Conservation (phyloP, 37 sponge, comb jelly and placozoan genomes). For the Aphrocallistes beatrix region DNA sequence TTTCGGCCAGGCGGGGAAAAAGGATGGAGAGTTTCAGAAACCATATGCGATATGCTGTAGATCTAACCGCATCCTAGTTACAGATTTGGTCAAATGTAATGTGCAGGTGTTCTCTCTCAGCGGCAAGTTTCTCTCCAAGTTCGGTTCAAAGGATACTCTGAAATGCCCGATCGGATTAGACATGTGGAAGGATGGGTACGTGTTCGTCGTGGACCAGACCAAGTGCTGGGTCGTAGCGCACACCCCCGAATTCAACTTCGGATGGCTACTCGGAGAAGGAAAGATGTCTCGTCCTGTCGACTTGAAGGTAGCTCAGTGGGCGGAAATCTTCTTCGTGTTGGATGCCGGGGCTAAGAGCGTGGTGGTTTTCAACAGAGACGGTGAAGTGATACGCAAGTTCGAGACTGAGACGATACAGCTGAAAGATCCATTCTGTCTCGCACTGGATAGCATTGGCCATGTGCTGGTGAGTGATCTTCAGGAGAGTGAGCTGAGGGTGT, state of each 20-base stretch:
- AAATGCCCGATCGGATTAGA: background rate
- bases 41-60: background rate
- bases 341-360: background rate
- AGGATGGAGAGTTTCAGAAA: background rate
- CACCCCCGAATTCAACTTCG: background rate
- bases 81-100: slow-evolving; percentile 16
- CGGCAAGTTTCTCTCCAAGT: background rate
- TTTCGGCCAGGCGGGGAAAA: background rate
- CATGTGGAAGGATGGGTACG: slow-evolving; percentile 12
- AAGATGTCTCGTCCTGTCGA: background rate
- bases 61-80: background rate
- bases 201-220: background rate
- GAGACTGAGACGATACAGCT: background rate
- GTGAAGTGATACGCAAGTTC: background rate
- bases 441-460: background rate
- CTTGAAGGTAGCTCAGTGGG: background rate
- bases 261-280: background rate
- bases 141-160: background rate
- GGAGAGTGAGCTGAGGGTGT: slow-evolving; percentile 7
- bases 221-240: background rate
- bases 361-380: background rate
- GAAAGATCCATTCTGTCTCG: slow-evolving; percentile 1
- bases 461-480: background rate
- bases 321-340: background rate
- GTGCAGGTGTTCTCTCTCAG: slow-evolving; percentile 11